Evolutionary conservation across 2,113 vertebrate species (phyloP).

Genomic region (Cyanoliseus patagonus): DNA sequence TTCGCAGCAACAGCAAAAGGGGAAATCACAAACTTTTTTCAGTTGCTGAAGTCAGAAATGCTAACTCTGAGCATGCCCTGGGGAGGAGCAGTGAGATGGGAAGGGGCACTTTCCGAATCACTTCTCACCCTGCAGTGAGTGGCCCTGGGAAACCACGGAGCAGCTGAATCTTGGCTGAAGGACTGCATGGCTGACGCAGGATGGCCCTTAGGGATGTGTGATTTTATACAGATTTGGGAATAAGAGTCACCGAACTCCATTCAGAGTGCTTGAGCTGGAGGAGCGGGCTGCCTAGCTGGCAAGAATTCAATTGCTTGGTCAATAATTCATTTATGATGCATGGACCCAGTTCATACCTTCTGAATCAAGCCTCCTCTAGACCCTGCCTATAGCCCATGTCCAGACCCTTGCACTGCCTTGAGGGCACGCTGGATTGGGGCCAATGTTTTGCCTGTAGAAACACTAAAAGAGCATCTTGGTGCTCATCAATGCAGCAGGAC

Average conservation of each 20-base stretch:
- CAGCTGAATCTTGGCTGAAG: neutral
- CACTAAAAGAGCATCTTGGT: neutral
- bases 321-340: neutral
- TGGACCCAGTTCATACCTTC: neutral
- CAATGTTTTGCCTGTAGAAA: neutral
- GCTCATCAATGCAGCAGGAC: neutral
- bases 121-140: neutral
- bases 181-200: neutral
- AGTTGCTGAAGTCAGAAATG: neutral
- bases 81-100: neutral
- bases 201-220: neutral
- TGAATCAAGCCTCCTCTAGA: neutral
- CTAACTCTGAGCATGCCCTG: neutral
- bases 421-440: neutral
- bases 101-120: neutral
- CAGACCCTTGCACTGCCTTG: neutral
- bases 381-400: neutral
- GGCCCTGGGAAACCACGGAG: neutral
- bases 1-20: neutral
- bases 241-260: neutral
- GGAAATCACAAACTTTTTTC: neutral
- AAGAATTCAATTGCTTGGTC: neutral
- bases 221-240: neutral
- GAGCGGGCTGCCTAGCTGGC: neutral
- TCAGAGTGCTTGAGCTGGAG: neutral